Base-by-base conservation (phyloP, 2,113 vertebrate species). In the Datnioides undecimradiatus region DNA sequence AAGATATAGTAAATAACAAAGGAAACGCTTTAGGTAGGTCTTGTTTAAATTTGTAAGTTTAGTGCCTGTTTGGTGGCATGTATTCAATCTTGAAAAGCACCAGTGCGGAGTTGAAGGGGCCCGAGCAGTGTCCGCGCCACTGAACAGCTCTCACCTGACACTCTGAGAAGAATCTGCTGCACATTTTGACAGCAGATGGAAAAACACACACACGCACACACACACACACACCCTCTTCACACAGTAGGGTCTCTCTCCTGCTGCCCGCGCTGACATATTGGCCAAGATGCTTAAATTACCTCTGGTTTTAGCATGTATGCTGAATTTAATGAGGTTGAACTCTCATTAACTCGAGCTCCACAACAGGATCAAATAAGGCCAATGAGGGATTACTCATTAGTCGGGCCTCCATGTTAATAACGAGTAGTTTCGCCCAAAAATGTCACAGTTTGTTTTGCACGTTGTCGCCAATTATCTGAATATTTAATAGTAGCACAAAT, bases 321-420 rank as follows among this genome's bases (percentile, higher is more conserved):
- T 17, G 59, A 72, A 69, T 82, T 55, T 73, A 87, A 88, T 85
- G 73, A 85, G 79, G 67, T 31, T 70, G 69, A 80, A 77, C n/a
- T 79, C 67, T 79, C 89, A 89, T 82, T 86, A 85, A 73, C 54
- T 79, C 17, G 49, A 76, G 46, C 21, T 85, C 69, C 57, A 66
- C 62, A 77, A 65, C 79, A 70, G 80, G 54, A 82, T 82, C 52
- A 79, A 75, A 58, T 59, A 36, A 31, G 62, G 70, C 49, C 33
- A 46, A 48, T 33, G 58, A 73, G 38, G 49, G 67, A 76, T 67
- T 17, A 49, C 68, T 85, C 82, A 80, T 87, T 82, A 76, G 73
- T 72, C 41, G 45, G 41, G 45, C 68, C 67, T 27, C 71, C 0
- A 4, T 48, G 48, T 66, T 59, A 45, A 62, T 66, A 29, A 71